Evolutionary conservation across 2,888 invertebrate species (phyloP).

Genomic region (Drosophila rellima): DNA sequence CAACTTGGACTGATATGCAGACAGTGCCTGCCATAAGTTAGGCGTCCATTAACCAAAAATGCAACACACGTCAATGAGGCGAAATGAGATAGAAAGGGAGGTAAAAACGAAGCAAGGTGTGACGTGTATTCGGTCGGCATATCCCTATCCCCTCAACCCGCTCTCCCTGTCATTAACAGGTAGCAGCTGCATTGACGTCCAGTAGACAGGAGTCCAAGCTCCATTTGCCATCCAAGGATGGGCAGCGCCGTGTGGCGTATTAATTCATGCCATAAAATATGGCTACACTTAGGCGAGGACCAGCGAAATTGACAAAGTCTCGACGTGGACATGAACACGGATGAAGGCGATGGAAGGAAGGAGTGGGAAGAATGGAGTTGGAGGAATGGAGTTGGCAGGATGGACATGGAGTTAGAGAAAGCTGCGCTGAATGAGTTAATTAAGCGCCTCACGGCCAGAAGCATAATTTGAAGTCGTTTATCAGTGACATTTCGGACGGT

Average conservation of each 20-base stretch:
- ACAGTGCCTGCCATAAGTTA: slow-evolving; percentile 64
- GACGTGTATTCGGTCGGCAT: slow-evolving; percentile 13
- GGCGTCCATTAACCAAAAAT: slow-evolving; percentile 74
- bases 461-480: slow-evolving; percentile 85
- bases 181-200: slow-evolving; percentile 74
- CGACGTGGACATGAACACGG: slow-evolving; percentile 15
- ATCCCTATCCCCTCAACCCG: not conserved
- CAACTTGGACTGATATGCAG: slow-evolving; percentile 39
- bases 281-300: slow-evolving; percentile 60
- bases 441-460: slow-evolving; percentile 82
- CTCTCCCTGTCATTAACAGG: slow-evolving; percentile 66
- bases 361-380: no score
- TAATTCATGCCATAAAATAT: slow-evolving; percentile 78
- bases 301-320: slow-evolving; percentile 54
- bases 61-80: slow-evolving; percentile 57
- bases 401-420: not conserved
- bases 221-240: slow-evolving; percentile 1
- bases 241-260: slow-evolving; percentile 47
- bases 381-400: not conserved
- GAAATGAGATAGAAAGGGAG: not conserved
- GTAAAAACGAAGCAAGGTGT: slow-evolving; percentile 8
- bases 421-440: slow-evolving; percentile 82
- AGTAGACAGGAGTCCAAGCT: slow-evolving; percentile 22
- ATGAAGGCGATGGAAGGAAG: not conserved
- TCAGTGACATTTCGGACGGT: slow-evolving; percentile 80